Base-by-base conservation (phyloP, 2,113 vertebrate genomes). In the Merops nubicus region DNA sequence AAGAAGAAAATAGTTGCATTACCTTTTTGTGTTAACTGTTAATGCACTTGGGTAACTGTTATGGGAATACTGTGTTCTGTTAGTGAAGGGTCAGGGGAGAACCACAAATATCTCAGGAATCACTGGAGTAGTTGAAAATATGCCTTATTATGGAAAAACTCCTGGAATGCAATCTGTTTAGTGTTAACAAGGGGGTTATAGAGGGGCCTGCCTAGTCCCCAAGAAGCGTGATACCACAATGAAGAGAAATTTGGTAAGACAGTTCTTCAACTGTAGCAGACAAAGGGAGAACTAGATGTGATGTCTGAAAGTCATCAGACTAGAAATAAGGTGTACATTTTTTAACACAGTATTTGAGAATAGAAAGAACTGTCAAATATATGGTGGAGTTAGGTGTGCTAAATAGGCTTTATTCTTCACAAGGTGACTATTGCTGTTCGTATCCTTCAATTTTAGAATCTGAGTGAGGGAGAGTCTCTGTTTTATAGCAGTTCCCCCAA, bases 21-120 rank as follows among this genome's bases (percentile, higher is more conserved):
- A 56, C 28, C 8, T 87, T 72, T 68, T 48, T 86, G 42, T 36
- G 68, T 53, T 86, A 86, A 86, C 77, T 95, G 23, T 78, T 56
- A 81, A 74, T 92, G 59, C 19, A 25, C 65, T 96, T 89, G 69
- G 57, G 6, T 78, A 84, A 87, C 60, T 51, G 25, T 83, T 75
- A 59, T 51, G 93, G 85, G 79, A 95, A 87, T 85, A 81, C 25
- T 53, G 15, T 2, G 0, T 81, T 80, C 51, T 60, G 60, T 31
- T 88, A 72, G 89, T 93, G 81, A 70, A 63, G 74, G 67, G 40
- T 92, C 22, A 87, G 56, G 43, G 56, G 48, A 96, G 88, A 94
- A 56, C 85, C 88, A 91, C 88, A 94, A 68, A 48, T 84, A 96
- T 78, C 73, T 96, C 64, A 50, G 89, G 92, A 95, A 93, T 91